Evolutionary conservation across 2,888 invertebrate genomes (phyloP).

Genomic region (Furcula furcula): DNA sequence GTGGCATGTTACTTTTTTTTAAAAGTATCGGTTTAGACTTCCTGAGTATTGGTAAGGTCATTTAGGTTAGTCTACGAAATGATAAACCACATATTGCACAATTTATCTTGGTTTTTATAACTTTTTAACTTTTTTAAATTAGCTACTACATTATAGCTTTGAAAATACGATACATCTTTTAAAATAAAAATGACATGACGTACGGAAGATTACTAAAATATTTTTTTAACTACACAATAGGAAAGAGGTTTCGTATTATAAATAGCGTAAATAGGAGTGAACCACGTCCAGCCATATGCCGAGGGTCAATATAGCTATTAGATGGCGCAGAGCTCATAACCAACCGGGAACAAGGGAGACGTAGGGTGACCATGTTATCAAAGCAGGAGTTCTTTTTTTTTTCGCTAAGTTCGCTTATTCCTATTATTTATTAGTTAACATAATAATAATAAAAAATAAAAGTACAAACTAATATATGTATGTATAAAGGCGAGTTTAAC

Average conservation of each 20-base stretch:
- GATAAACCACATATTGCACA: no score
- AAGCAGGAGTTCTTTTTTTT: constrained; percentile 3
- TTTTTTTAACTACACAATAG: constrained; percentile 11
- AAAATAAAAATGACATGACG: no score
- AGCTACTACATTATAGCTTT: no score
- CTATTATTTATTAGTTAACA: no score
- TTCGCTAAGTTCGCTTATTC: neutral
- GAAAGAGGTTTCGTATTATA: constrained; percentile 13
- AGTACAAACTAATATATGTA: no score
- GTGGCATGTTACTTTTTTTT: constrained; percentile 1
- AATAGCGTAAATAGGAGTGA: constrained; percentile 13
- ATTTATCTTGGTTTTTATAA: no score
- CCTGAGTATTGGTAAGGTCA: neutral
- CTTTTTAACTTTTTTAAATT: no score
- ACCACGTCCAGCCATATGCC: constrained; percentile 11
- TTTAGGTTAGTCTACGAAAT: neutral
- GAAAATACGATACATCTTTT: no score
- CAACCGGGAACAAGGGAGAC: constrained; percentile 40
- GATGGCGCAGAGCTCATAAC: constrained; percentile 54
- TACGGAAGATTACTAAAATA: constrained; percentile 9
- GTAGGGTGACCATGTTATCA: constrained; percentile 29
- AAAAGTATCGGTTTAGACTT: neutral
- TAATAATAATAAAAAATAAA: no score
- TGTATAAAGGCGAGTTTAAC: no score
- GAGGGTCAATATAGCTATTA: constrained; percentile 69